Percentiles rank a stretch among this genome's conserved stretches.
Conservation (phyloP, 1,140 invertebrate genomes). For the Telenomus remus region DNA sequence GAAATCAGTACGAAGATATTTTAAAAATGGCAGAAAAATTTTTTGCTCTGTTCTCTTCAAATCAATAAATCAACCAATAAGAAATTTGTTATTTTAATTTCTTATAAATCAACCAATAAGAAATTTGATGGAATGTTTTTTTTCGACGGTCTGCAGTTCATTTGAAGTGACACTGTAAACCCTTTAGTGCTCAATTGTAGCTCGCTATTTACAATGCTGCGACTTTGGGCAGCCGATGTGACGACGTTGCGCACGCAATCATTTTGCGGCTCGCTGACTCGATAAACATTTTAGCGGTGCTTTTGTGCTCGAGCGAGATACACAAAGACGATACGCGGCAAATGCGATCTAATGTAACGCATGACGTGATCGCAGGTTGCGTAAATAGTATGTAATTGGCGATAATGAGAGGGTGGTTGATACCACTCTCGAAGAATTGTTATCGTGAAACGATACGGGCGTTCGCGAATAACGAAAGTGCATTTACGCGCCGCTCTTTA, state of each 20-base stretch:
- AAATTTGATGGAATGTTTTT: no score
- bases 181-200: constrained; percentile 53
- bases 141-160: constrained; percentile 28
- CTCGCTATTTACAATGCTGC: constrained; percentile 55
- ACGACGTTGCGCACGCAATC: constrained; percentile 59
- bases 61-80: no score
- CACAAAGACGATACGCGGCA: constrained; percentile 43
- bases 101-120: no score
- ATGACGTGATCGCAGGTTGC: constrained; percentile 24
- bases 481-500: constrained; percentile 6
- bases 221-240: constrained; percentile 45
- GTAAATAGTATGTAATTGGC: constrained; percentile 49
- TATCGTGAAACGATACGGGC: constrained; percentile 22
- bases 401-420: constrained; percentile 33
- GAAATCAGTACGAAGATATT: no score
- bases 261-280: constrained; percentile 58
- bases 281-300: constrained; percentile 56
- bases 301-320: constrained; percentile 41
- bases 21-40: no score
- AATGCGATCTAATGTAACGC: constrained; percentile 40
- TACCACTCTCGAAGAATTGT: constrained; percentile 16
- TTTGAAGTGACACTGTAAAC: constrained; percentile 14
- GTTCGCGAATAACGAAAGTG: constrained; percentile 3
- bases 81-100: no score
- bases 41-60: no score